Evolutionary conservation across 2,797 vertebrate species (phyloP), one percentile per base, ranked within the genome.

Genomic region (Alosa sapidissima): DNA sequence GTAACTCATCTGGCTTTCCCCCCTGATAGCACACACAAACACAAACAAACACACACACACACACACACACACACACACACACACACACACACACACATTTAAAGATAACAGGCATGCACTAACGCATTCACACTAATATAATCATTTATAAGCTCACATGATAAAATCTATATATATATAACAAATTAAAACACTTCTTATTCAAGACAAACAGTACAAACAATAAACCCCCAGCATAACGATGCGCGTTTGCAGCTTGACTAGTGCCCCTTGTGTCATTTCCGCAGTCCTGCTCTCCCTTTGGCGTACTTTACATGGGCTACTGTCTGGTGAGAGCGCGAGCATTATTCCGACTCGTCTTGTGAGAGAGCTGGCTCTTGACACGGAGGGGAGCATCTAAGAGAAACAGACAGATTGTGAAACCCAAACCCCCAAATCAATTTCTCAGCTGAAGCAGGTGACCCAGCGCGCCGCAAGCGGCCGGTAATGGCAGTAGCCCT

Each of bases 391-490:
- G 62, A 7, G 24, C 62, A 68, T 68, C 62, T 58, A 84, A 81
- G 60, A 81, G 81, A 62, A 45, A 51, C 54, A 81, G 84, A 82
- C 62, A 78, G 82, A 84, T 68, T 52, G 60, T 49, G 68, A 11
- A 81, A 48, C 86, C 86, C 84, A 85, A 91, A 87, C 90, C 87
- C 83, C 89, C 89, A 90, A 91, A 91, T 91, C 91, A 89, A 91
- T 91, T 89, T 90, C 88, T 84, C 83, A 87, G 90, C 89, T 89
- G 88, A 90, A 90, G 90, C 90, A 90, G 90, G 90, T 90, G 91
- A 91, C 89, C 90, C 85, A 87, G 87, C 88, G 89, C 88, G 85
- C 87, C 85, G 87, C 62, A 33, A 33, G 87, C 87, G 86, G 85
- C 87, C 88, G 86, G 87, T 91, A 89, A 91, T 90, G 89, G 89